Evolutionary conservation across 2,113 vertebrate species (phyloP).

Genomic region (Emydura subglobosa): DNA sequence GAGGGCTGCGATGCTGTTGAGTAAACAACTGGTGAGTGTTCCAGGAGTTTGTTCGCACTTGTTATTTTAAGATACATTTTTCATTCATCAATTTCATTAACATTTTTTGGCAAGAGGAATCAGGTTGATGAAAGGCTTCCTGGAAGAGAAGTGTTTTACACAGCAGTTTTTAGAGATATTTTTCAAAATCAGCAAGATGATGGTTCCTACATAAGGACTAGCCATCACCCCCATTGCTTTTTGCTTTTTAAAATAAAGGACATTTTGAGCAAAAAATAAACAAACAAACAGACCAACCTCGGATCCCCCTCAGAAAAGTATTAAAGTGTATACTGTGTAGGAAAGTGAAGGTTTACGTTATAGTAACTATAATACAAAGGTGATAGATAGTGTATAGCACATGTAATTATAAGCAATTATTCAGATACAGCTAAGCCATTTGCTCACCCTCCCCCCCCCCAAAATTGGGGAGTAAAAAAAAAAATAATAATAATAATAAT

Average conservation of each 20-base stretch:
- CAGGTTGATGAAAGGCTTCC: background rate
- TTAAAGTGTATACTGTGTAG: fast-evolving
- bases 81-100: background rate
- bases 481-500: too few relatives aligned
- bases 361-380: background rate
- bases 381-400: background rate
- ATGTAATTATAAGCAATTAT: background rate
- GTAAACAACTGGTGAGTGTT: background rate
- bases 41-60: background rate
- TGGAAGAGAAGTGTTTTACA: background rate
- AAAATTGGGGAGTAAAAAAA: background rate
- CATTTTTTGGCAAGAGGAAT: background rate
- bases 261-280: too few relatives aligned
- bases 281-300: too few relatives aligned
- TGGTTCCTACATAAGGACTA: background rate
- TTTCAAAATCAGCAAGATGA: background rate
- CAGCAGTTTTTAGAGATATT: background rate
- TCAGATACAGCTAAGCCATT: background rate
- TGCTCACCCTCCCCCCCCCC: too few relatives aligned
- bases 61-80: background rate
- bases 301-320: background rate
- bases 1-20: background rate
- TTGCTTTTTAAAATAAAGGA: background rate
- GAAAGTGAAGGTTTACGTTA: background rate
- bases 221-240: background rate